Conservation (phyloP, 2,888 invertebrate species). For the Diarsia mendica region DNA sequence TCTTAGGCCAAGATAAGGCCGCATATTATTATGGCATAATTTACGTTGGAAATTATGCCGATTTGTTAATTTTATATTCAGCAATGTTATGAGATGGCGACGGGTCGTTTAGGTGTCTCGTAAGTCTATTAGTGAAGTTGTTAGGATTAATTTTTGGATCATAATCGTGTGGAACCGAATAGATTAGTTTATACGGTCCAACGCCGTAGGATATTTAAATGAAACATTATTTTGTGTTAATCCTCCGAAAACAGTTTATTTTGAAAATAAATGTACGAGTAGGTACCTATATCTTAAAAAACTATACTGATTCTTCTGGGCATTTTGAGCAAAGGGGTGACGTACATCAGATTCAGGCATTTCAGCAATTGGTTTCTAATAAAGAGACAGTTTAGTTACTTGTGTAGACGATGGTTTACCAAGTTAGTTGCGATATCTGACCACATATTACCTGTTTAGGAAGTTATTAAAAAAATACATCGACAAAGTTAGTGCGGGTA, state of each 20-base stretch:
- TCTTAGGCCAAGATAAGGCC: constrained; percentile 85
- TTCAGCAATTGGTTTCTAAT: neutral
- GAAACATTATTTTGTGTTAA: neutral
- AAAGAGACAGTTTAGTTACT: neutral
- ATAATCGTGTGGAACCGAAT: neutral
- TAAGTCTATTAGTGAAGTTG: constrained; percentile 16
- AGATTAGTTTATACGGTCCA: neutral
- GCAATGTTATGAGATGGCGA: constrained; percentile 76
- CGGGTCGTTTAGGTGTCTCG: constrained; percentile 72
- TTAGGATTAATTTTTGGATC: constrained; percentile 20
- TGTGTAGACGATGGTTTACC: neutral
- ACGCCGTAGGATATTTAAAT: neutral
- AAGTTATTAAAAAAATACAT: neutral
- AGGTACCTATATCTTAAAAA: neutral
- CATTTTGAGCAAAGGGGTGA: no score
- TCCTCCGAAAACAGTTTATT: neutral
- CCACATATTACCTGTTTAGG: no score
- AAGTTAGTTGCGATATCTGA: neutral
- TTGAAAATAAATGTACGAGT: neutral
- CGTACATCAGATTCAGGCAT: neutral
- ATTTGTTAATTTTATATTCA: constrained; percentile 88
- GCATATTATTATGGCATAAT: constrained; percentile 87
- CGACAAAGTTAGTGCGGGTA: neutral
- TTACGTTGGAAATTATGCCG: constrained; percentile 86
- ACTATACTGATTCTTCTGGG: no score